These are phyloP conservation scores for Syrmaticus mikado DNA, from an alignment of 2,113 vertebrate genomes.

Conservation along the genomic window DNA sequence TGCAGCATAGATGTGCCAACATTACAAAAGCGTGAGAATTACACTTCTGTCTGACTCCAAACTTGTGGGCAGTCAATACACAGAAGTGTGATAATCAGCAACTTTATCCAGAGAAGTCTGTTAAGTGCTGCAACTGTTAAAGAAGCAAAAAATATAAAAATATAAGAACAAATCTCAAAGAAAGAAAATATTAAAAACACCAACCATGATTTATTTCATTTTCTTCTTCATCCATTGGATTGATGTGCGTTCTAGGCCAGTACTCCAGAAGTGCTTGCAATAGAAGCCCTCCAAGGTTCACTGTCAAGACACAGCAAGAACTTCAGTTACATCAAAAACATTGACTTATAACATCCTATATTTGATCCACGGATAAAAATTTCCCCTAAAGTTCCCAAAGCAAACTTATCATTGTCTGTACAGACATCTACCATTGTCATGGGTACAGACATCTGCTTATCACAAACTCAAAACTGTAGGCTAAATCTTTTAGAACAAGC, in stretches of 20 bases:
- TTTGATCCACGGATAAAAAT: not conserved
- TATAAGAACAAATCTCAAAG: not conserved
- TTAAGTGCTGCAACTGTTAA: not conserved
- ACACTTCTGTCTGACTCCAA: not conserved
- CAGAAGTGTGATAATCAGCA: not conserved
- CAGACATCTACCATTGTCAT: no score
- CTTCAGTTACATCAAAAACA: rapidly evolving
- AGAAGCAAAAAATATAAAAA: not conserved
- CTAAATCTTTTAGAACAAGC: not conserved
- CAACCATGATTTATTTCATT: slow-evolving; percentile 92
- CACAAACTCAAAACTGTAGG: not conserved
- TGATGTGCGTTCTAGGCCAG: slow-evolving; percentile 97
- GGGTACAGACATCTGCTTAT: not conserved
- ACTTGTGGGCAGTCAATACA: not conserved
- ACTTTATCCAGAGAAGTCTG: not conserved
- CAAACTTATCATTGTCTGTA: not conserved
- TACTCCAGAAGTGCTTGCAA: slow-evolving; percentile 96
- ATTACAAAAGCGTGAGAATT: not conserved
- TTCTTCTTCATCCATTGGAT: slow-evolving; percentile 98
- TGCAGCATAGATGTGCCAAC: not conserved
- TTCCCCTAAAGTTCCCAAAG: not conserved
- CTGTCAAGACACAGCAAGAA: slow-evolving; percentile 68
- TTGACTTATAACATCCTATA: not conserved
- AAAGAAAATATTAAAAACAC: slow-evolving; percentile 44
- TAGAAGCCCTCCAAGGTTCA: slow-evolving; percentile 95